These are phyloP conservation scores for Anas flavirostris DNA, from an alignment of 2,797 vertebrate genomes.

Conservation along the genomic window DNA sequence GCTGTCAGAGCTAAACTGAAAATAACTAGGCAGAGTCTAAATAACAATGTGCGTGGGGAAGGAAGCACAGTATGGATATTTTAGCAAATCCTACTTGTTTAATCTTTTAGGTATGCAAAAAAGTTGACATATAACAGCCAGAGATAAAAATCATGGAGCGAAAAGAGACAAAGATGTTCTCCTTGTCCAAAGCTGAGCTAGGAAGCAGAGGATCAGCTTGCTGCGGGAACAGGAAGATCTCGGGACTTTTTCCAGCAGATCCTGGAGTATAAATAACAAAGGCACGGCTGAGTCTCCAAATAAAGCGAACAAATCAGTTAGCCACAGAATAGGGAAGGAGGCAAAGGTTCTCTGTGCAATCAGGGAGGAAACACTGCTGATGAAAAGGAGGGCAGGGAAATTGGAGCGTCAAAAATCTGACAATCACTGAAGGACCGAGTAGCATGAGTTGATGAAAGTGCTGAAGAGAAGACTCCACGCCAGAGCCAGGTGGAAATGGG, in stretches of 20 bases:
- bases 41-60: not conserved
- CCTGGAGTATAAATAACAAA: slow-evolving; percentile 5
- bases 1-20: not conserved
- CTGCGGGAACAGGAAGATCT: not conserved
- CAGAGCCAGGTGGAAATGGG: not conserved
- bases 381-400: slow-evolving; percentile 47
- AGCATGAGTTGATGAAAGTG: not conserved
- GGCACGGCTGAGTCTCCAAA: not conserved
- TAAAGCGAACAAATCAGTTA: not conserved
- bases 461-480: not conserved
- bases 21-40: not conserved
- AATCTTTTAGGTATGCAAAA: not conserved
- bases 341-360: not conserved
- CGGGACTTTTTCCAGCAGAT: not conserved
- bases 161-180: not conserved
- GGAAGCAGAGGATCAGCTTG: not conserved
- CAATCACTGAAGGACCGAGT: not conserved
- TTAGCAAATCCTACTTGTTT: not conserved
- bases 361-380: not conserved
- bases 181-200: not conserved
- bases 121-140: not conserved
- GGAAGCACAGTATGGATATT: not conserved
- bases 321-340: not conserved
- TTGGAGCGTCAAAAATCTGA: slow-evolving; percentile 34
- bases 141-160: not conserved